Evolutionary conservation across 2,888 invertebrate species (phyloP), one percentile per base, ranked within the genome.

Genomic region (Ariolimax columbianus): DNA sequence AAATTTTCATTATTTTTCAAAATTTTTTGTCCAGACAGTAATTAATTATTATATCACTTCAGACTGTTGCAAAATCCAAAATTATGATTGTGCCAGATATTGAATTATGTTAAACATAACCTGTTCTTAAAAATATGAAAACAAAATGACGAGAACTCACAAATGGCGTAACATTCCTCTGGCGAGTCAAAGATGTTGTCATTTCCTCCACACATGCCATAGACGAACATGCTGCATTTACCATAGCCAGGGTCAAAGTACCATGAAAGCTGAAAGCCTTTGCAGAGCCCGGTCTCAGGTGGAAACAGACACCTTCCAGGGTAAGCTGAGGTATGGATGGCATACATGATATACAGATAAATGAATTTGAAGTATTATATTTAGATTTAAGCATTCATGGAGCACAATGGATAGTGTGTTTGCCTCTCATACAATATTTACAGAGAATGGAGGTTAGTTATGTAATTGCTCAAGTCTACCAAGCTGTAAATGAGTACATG

Each of bases 201-300:
- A 68, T 88, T 88, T 47, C 85, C 86, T 6, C 51, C 78, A 84
- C 87, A 88, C 73, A 84, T 73, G 36, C 86, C 86, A 68, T 83
- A 88, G 30, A 86, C 51, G 40, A 88, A 88, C 80, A 70, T 82
- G 33, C 85, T 73, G 51, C 88, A 88, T 17, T 30, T 36, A 23
- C 77, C 59, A 19, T 73, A 77, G 6, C 77, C 59, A 6, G 83
- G 47, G 79, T 88, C 86, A 84, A 82, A 88, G 85, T 83, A 88
- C 88, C 88, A 88, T 43, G 75, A 47, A n/a, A 59, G 73, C 26
- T 68, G n/a, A 63, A 77, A 86, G 3, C 85, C 87, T 17, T 73
- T 75, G 59, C 88, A 88, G 33, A 30, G 68, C 0, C 86, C 86
- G 7, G 82, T 77, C 7, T 78, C 77, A 19, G 85, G 85, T 11